Percentiles rank a stretch among this genome's conserved stretches.
These are phyloP conservation scores for Xiphias gladius DNA, from an alignment of 2,113 vertebrate species.

Conservation along the genomic window DNA sequence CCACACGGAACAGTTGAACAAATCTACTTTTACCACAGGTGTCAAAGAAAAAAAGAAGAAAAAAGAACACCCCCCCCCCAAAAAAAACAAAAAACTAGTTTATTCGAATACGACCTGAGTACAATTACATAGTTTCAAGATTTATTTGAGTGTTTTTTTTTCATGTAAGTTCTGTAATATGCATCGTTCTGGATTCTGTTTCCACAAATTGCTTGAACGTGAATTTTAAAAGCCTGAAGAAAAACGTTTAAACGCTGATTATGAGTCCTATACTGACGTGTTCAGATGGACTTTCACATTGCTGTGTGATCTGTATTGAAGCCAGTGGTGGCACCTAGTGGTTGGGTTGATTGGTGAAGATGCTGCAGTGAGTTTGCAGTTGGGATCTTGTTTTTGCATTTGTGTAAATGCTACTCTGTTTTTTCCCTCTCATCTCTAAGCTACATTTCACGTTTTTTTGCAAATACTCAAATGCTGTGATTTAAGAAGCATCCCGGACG, in stretches of 20 bases:
- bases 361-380: constrained; percentile 23
- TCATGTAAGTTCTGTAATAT: not conserved
- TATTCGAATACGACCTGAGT: no score
- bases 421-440: not conserved
- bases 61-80: no score
- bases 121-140: not conserved
- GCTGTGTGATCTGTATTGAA: constrained; percentile 34
- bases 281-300: not conserved
- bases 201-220: not conserved
- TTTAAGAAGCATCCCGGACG: not conserved
- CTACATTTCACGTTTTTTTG: not conserved
- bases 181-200: not conserved
- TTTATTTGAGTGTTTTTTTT: not conserved
- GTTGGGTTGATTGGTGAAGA: constrained; percentile 46
- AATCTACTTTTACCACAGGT: constrained; percentile 29
- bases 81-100: no score
- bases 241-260: not conserved
- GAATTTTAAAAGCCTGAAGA: not conserved
- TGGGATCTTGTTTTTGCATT: not conserved
- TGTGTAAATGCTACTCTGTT: not conserved
- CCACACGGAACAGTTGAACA: no score
- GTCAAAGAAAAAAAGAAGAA: not conserved
- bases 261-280: not conserved
- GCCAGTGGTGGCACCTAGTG: constrained; percentile 82
- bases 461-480: not conserved